A percentile compares a stretch with the other conserved stretches of the same genome.
These are phyloP conservation scores for Puntigrus tetrazona DNA, from an alignment of 2,113 vertebrate species.

Conservation along the genomic window DNA sequence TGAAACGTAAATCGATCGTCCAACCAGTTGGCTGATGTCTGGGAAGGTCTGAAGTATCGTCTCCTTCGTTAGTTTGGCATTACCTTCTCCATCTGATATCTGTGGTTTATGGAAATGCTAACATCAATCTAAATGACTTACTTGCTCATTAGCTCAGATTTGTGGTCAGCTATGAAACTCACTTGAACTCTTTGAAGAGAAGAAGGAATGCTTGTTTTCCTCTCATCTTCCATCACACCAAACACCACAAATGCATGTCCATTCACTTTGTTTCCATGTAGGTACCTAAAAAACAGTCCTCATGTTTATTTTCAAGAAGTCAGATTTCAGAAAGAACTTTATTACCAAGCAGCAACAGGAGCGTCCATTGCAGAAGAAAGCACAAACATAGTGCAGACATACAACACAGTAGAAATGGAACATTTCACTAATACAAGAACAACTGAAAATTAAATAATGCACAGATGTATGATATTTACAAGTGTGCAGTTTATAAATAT, in stretches of 20 bases:
- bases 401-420: too few species aligned
- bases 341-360: too few species aligned
- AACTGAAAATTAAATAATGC: too few species aligned
- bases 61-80: background rate
- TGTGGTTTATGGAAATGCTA: constrained; percentile 22
- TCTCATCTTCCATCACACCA: constrained; percentile 63
- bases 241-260: constrained; percentile 77
- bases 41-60: constrained; percentile 36
- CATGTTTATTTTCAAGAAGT: background rate
- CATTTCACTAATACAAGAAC: too few species aligned
- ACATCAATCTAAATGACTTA: background rate
- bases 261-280: constrained; percentile 69
- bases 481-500: too few species aligned
- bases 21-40: constrained; percentile 38
- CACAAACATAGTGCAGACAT: too few species aligned
- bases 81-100: constrained; percentile 47
- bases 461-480: too few species aligned
- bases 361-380: too few species aligned
- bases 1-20: constrained; percentile 57
- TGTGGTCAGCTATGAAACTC: background rate
- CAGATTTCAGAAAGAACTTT: too few species aligned
- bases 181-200: constrained; percentile 72
- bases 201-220: constrained; percentile 69
- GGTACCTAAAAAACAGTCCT: constrained; percentile 66
- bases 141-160: too few species aligned